A percentile compares a stretch with the other conserved stretches of the same genome.
Evolutionary conservation across 1,140 invertebrate genomes (phyloP).

Genomic region (Chrysomallon squamiferum): DNA sequence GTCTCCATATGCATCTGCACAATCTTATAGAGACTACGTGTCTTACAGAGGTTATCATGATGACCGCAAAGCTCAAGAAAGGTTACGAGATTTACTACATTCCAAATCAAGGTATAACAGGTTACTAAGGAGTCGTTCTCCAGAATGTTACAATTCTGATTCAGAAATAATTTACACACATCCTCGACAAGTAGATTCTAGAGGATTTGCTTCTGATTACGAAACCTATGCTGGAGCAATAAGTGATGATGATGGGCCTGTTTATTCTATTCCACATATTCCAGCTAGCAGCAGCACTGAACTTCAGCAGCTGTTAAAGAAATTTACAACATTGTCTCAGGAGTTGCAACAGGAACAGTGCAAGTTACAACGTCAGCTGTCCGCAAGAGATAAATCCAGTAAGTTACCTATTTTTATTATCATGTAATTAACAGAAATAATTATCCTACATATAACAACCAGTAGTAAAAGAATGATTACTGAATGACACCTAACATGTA

Average conservation of each 20-base stretch:
- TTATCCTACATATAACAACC: not conserved
- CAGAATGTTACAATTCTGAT: conserved; percentile 73
- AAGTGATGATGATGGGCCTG: conserved; percentile 54
- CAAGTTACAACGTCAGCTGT: conserved; percentile 61
- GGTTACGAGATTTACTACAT: conserved; percentile 51
- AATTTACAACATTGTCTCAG: conserved; percentile 67
- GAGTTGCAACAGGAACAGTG: conserved; percentile 62
- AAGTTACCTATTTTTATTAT: conserved; percentile 18
- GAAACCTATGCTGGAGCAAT: conserved; percentile 54
- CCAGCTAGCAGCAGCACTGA: conserved; percentile 52
- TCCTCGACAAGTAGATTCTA: conserved; percentile 67
- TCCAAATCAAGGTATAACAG: conserved; percentile 52
- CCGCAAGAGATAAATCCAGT: conserved; percentile 46
- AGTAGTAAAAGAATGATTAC: not conserved
- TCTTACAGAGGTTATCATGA: conserved; percentile 30
- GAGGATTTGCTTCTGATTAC: conserved; percentile 54
- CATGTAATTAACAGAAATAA: too few relatives aligned
- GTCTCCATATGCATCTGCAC: conserved; percentile 18
- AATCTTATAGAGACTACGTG: conserved; percentile 6
- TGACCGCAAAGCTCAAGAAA: conserved; percentile 43
- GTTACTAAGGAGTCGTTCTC: conserved; percentile 48
- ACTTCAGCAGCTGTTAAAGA: conserved; percentile 73
- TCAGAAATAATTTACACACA: conserved; percentile 73
- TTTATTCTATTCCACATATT: conserved; percentile 53
- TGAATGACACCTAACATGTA: too few relatives aligned